Base-by-base conservation (phyloP, 2,113 vertebrate genomes). In the Rhabdomys dilectus region DNA sequence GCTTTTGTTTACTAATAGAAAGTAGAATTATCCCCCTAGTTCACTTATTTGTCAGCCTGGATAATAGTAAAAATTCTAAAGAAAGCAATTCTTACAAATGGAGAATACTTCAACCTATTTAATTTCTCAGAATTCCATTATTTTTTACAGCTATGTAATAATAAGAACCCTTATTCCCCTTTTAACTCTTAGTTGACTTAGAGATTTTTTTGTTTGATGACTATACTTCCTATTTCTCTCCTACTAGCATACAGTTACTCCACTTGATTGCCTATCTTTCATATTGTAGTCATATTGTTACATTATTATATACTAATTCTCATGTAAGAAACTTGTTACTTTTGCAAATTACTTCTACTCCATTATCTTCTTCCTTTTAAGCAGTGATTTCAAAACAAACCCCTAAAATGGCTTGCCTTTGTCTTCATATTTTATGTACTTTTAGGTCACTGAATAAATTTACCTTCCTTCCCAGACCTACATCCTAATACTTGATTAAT, bases 11-110 rank as follows among this genome's bases (percentile, higher is more conserved):
- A 13, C 48, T 94, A 87, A 82, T 77, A 82, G 51, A 29, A 94
- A 88, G 10, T 72, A 42, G 91, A 95, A 93, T 96, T 86, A 53
- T 36, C 75, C 42, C 6, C 60, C 26, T 82, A 87, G 56, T n/a
- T 80, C 88, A 89, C 62, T 45, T 29, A 88, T 19, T 45, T 42
- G 12, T 72, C 60, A 94, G 7, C 45, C 77, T 91, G 9, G 16
- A 15, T 78, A 64, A 60, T 29, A 66, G 15, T 51, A 84, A 58
- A 51, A 89, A 93, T 12, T 92, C 36, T 73, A 82, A 31, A 21
- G 60, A 93, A 82, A 15, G 34, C 4, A 12, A 80, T 90, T 89
- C 12, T 95, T 91, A 62, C 58, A 51, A 56, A 29, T 10, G 45
- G 29, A 6, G 12, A 84, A 9, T 88, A 77, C 26, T 94, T 91